Conservation (phyloP, 2,888 invertebrate species). For the Serripes groenlandicus region DNA sequence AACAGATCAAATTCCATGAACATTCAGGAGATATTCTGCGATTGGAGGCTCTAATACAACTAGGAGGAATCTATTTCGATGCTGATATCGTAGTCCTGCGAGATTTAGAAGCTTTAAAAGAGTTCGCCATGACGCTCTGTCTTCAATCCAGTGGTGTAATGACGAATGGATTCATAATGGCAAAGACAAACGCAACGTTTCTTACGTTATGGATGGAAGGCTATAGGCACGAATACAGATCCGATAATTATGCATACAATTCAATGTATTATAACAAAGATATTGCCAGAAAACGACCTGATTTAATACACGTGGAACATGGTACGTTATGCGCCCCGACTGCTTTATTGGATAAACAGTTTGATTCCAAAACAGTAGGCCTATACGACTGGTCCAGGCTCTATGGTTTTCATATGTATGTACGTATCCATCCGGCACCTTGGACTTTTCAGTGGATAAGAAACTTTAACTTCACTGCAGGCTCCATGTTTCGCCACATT, state of each 20-base stretch:
- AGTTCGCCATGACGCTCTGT: slow-evolving; percentile 23
- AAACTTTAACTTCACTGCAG: slow-evolving; percentile 23
- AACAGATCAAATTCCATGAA: slow-evolving; percentile 46
- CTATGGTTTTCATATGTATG: background rate
- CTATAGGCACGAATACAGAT: slow-evolving; percentile 26
- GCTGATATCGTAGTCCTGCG: slow-evolving; percentile 25
- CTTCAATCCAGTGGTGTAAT: background rate
- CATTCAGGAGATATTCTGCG: slow-evolving; percentile 70
- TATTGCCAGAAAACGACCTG: background rate
- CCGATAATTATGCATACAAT: slow-evolving; percentile 26
- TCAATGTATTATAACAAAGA: slow-evolving; percentile 31
- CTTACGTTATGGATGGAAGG: slow-evolving; percentile 33
- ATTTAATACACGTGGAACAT: slow-evolving; percentile 13
- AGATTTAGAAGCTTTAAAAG: slow-evolving; percentile 1
- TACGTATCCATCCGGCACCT: background rate
- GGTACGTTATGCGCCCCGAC: background rate
- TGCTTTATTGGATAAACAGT: background rate
- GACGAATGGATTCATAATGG: slow-evolving; percentile 30
- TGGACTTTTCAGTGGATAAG: background rate
- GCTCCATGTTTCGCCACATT: slow-evolving; percentile 31
- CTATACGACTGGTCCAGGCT: background rate
- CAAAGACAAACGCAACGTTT: slow-evolving; percentile 36
- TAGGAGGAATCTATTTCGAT: slow-evolving; percentile 44
- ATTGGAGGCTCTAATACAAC: slow-evolving; percentile 39
- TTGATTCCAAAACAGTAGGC: background rate